Evolutionary conservation across 2,888 invertebrate genomes (phyloP), one percentile per base, ranked within the genome.

Genomic region (Galeopsomyia nigrocyanea): DNA sequence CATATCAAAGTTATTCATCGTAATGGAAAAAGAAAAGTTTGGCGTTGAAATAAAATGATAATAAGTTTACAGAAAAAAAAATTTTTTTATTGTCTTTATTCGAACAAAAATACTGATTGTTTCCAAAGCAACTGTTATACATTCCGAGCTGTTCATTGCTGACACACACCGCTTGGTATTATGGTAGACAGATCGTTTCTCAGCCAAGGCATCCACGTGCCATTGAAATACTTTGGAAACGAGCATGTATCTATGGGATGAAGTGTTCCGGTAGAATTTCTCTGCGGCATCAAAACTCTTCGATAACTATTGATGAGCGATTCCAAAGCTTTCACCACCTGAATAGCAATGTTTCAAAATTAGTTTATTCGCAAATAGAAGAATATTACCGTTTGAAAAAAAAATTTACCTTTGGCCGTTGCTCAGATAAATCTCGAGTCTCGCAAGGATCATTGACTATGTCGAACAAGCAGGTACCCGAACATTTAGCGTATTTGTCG

Each of bases 121-220:
- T 3, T 13, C 39, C n/a, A n/a, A 39, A 39, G 39, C 7, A 1
- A 39, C 39, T 13, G 7, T 13, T 31, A 31, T 3, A 7, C 31
- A 5, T 5, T 31, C 31, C 31, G 7, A 3, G 39, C 13, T 10
- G 1, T 13, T 39, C 10, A 13, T 1, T 39, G 10, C 10, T 13
- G 39, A 39, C 39, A 39, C 7, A 39, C 13, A 10, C 39, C 7
- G 39, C 10, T 13, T 39, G 39, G 39, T 39, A 39, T 39, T 39
- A 39, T 10, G 10, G 39, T 39, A 3, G 39, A 39, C 7, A 39
- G 39, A 39, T 55, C 46, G 14, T 16, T 65, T 14, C 60, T 71
- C 16, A 78, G 22, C 84, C 85, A 84, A 0, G 84, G 84, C 81
- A 83, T 80, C 83, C 84, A 85, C 0, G 76, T 76, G 16, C 81